A percentile compares a stretch with the other conserved stretches of the same genome.
These are phyloP conservation scores for Tetropium fuscum DNA, from an alignment of 2,888 invertebrate species.

Conservation along the genomic window DNA sequence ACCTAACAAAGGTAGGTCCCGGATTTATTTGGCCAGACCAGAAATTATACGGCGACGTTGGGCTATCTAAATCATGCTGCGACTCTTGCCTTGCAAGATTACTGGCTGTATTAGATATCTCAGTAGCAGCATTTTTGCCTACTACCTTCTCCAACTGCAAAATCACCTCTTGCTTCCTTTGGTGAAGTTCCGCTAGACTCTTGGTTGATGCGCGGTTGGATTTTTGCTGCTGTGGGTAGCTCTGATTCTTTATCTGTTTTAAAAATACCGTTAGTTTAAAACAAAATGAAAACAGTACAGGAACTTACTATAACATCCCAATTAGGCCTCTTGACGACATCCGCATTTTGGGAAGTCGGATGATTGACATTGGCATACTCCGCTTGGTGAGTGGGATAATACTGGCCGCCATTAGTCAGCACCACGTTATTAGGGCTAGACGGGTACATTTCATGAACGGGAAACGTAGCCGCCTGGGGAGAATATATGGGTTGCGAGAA, in stretches of 20 bases:
- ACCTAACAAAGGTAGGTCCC: constrained; percentile 55
- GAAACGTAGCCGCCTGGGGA: constrained; percentile 32
- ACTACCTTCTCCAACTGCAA: constrained; percentile 73
- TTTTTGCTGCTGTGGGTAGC: constrained; percentile 44
- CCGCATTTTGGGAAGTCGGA: constrained; percentile 35
- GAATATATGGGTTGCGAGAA: constrained; percentile 35
- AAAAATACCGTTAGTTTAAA: background rate
- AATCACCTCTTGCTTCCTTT: constrained; percentile 73
- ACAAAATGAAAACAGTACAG: too few species aligned
- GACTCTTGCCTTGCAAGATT: constrained; percentile 63
- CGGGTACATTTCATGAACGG: constrained; percentile 47
- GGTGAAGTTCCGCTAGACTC: constrained; percentile 71
- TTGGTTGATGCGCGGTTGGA: constrained; percentile 63
- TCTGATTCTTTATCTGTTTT: constrained; percentile 50
- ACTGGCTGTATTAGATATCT: constrained; percentile 63
- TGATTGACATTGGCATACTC: constrained; percentile 37
- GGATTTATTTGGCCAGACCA: constrained; percentile 57
- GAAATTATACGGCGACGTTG: constrained; percentile 62
- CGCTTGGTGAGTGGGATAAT: constrained; percentile 54
- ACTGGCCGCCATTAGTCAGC: constrained; percentile 56
- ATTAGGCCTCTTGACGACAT: constrained; percentile 44
- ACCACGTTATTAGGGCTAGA: constrained; percentile 34
- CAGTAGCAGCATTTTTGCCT: constrained; percentile 66
- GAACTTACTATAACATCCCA: constrained; percentile 57
- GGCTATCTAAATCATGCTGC: constrained; percentile 59